Conservation (phyloP, 2,113 vertebrate species). For the Rhinogobius similis region DNA sequence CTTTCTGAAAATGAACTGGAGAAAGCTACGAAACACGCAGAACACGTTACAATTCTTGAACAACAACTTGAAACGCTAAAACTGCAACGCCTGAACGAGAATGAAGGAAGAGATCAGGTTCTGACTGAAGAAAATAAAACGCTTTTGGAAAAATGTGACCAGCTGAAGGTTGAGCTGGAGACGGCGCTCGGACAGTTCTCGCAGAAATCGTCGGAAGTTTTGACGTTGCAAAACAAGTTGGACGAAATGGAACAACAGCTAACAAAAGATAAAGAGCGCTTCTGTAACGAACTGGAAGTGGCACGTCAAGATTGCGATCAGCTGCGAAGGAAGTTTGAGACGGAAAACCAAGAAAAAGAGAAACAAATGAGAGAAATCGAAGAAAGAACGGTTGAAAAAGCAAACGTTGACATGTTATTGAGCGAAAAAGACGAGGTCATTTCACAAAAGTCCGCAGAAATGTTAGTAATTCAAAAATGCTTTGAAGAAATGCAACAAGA, state of each 20-base stretch:
- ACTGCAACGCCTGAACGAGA: slow-evolving; percentile 44
- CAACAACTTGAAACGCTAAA: slow-evolving; percentile 41
- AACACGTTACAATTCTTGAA: slow-evolving; percentile 48
- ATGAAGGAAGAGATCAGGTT: slow-evolving; percentile 32
- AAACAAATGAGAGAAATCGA: slow-evolving; percentile 50
- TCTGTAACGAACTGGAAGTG: slow-evolving; percentile 35
- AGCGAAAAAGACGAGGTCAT: slow-evolving; percentile 37
- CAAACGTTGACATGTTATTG: slow-evolving; percentile 36
- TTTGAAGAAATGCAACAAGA: too few species aligned
- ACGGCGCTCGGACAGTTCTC: slow-evolving; percentile 47
- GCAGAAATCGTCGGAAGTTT: slow-evolving; percentile 69
- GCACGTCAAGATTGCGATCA: slow-evolving; percentile 31
- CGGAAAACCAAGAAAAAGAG: slow-evolving; percentile 71
- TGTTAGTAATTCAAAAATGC: slow-evolving; percentile 51
- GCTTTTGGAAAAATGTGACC: slow-evolving; percentile 57
- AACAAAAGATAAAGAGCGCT: neutral
- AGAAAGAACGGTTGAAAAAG: slow-evolving; percentile 25
- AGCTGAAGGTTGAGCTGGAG: slow-evolving; percentile 59
- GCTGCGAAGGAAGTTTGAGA: slow-evolving; percentile 61
- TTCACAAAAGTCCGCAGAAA: slow-evolving; percentile 65
- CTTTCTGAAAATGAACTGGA: slow-evolving; percentile 62
- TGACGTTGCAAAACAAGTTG: slow-evolving; percentile 27
- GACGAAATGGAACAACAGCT: too few species aligned
- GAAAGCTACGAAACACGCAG: slow-evolving; percentile 35
- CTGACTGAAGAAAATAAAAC: slow-evolving; percentile 45